These are phyloP conservation scores for Stomatorhinus ivindoensis DNA, from an alignment of 2,113 vertebrate species.

Conservation along the genomic window DNA sequence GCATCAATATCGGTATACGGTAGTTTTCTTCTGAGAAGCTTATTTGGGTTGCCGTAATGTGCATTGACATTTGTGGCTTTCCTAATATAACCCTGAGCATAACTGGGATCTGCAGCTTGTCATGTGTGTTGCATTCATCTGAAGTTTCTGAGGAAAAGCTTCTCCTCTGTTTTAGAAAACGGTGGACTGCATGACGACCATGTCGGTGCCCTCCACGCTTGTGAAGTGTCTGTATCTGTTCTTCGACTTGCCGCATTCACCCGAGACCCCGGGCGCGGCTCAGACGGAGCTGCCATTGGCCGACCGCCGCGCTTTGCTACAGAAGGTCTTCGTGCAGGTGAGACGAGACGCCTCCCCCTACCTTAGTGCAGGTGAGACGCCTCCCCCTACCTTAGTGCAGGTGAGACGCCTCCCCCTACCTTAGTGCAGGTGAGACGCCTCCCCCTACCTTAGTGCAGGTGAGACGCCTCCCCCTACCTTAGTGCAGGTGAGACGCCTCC, in stretches of 20 bases:
- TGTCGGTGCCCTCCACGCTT: constrained; percentile 97
- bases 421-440: too few relatives aligned
- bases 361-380: too few relatives aligned
- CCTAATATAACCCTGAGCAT: neutral
- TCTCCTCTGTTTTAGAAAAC: constrained; percentile 75
- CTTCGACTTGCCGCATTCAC: constrained; percentile 96
- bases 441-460: too few relatives aligned
- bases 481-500: too few relatives aligned
- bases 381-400: too few relatives aligned
- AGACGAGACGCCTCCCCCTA: constrained; percentile 34
- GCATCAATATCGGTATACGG: neutral
- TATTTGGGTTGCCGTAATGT: neutral
- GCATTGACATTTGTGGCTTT: neutral
- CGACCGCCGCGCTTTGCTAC: constrained; percentile 84
- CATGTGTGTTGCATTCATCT: neutral
- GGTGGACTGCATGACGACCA: constrained; percentile 99
- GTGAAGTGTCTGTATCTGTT: constrained; percentile 99
- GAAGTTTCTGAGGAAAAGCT: neutral
- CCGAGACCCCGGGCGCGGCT: constrained; percentile 76
- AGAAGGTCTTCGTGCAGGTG: constrained; percentile 98
- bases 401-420: too few relatives aligned
- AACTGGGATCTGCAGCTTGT: neutral
- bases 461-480: too few relatives aligned
- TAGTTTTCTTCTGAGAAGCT: neutral
- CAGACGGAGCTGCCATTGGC: constrained; percentile 87